Conservation (phyloP, 2,888 invertebrate species). For the Falcaria lacertinaria region DNA sequence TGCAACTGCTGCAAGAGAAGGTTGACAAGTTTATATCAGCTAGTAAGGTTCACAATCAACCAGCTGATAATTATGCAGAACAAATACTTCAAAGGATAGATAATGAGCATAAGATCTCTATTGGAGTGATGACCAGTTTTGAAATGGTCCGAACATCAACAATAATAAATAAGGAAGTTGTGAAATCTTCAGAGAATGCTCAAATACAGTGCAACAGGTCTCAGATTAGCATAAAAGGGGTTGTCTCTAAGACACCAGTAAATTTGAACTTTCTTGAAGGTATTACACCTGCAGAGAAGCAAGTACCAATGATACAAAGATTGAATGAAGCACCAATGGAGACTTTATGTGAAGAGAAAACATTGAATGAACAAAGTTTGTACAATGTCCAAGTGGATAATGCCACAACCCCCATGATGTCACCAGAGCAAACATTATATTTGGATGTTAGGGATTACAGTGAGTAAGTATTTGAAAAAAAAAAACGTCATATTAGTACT, state of each 20-base stretch:
- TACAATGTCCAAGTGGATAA: conserved; percentile 70
- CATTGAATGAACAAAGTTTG: conserved; percentile 65
- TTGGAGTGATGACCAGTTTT: conserved; percentile 86
- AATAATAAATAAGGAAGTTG: conserved; percentile 61
- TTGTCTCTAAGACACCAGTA: conserved; percentile 43
- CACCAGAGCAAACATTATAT: conserved; percentile 68
- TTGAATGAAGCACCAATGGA: conserved; percentile 18
- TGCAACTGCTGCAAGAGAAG: conserved; percentile 82
- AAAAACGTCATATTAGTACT: too few species aligned
- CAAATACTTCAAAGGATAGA: conserved; percentile 52
- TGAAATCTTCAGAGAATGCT: conserved; percentile 50
- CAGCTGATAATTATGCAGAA: conserved; percentile 43
- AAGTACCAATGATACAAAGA: conserved; percentile 16
- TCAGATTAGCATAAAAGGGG: conserved; percentile 65
- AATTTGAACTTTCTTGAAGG: conserved; percentile 69
- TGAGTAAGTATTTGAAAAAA: conserved; percentile 48
- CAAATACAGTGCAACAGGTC: conserved; percentile 68
- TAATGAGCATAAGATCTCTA: conserved; percentile 80
- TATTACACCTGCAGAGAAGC: conserved; percentile 40
- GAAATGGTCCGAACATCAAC: conserved; percentile 79
- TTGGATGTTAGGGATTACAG: conserved; percentile 72
- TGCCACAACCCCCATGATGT: conserved; percentile 66
- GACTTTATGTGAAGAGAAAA: conserved; percentile 54
- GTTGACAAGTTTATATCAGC: conserved; percentile 76
- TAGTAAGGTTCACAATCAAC: conserved; percentile 33